Evolutionary conservation across 2,888 invertebrate genomes (phyloP).

Genomic region (Osedax frankpressi): DNA sequence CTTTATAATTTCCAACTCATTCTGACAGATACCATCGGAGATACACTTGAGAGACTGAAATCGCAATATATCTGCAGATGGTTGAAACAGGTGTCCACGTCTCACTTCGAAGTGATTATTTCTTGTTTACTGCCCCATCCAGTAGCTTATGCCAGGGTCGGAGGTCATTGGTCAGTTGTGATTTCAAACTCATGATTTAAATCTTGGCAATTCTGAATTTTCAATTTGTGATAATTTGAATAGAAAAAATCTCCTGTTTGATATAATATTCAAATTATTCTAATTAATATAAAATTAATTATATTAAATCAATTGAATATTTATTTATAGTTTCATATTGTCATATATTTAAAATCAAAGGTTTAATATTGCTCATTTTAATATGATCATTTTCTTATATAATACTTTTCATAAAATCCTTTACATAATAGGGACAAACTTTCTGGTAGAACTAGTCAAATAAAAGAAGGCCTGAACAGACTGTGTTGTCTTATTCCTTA

Average conservation of each 20-base stretch:
- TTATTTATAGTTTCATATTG: too few species aligned
- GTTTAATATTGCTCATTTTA: too few species aligned
- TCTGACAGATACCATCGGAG: slow-evolving; percentile 57
- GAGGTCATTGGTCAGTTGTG: slow-evolving; percentile 90
- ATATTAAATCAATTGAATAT: too few species aligned
- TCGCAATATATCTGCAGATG: slow-evolving; percentile 75
- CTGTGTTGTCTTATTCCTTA: slow-evolving; percentile 92
- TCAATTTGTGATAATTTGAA: too few species aligned
- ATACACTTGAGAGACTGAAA: slow-evolving; percentile 77
- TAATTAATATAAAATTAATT: too few species aligned
- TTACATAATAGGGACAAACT: slow-evolving; percentile 48
- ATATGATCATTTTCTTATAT: slow-evolving; percentile 14
- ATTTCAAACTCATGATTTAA: too few species aligned
- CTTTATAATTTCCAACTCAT: too few species aligned
- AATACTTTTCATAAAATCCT: slow-evolving; percentile 20
- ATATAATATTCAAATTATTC: too few species aligned
- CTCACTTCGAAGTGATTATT: slow-evolving; percentile 76
- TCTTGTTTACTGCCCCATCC: slow-evolving; percentile 89
- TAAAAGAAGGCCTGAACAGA: slow-evolving; percentile 84
- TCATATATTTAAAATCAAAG: too few species aligned
- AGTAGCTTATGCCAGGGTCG: slow-evolving; percentile 83
- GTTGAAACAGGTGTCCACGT: slow-evolving; percentile 68
- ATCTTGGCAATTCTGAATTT: too few species aligned
- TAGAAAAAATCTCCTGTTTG: too few species aligned
- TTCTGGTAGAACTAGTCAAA: slow-evolving; percentile 60